Evolutionary conservation across 1,140 invertebrate genomes (phyloP), one percentile per base, ranked within the genome.

Genomic region (Episyrphus balteatus): DNA sequence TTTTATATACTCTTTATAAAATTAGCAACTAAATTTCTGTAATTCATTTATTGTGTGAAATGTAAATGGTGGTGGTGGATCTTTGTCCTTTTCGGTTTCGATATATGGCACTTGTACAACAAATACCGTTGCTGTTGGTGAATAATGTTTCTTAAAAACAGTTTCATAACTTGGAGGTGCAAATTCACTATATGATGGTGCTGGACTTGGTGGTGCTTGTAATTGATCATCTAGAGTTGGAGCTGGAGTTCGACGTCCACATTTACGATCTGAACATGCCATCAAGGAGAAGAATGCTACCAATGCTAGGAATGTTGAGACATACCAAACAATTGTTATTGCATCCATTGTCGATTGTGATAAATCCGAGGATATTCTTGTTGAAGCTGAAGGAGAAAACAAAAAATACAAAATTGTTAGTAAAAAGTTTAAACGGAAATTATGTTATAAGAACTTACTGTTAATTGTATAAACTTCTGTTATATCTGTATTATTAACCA

Each of bases 331-430:
- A 36, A 67, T 62, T n/a, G 64, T 67, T 26, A 67, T 65, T 19
- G 64, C 58, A 53, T 67, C 64, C 64, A 67, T 67, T 5, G 64
- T 62, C n/a, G 61, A 66, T 48, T 66, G 62, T 19, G 63, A 66
- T 18, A 66, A 51, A 33, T 66, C 62, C 52, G 58, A 58, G 44
- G 47, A 26, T 33, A 43, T 40, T 47, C 49, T 41, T 7, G 39
- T 31, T 33, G 48, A 26, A 12, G 47, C 51, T 52, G 40, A 10
- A 51, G 40, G 31, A 38, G 47, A 43, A 44, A 15, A 46, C 12
- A 39, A 13, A 33, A 34, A 39, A 42, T 44, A 45, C 7, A 13
- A 31, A 44, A 42, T 10, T 19, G 21, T 30, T 30, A 44, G 34
- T 46, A 43, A 36, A 36, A 12, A 36, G 3, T n/a, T 5, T 36